Conservation (phyloP, 2,888 invertebrate species). For the Bugula neritina region DNA sequence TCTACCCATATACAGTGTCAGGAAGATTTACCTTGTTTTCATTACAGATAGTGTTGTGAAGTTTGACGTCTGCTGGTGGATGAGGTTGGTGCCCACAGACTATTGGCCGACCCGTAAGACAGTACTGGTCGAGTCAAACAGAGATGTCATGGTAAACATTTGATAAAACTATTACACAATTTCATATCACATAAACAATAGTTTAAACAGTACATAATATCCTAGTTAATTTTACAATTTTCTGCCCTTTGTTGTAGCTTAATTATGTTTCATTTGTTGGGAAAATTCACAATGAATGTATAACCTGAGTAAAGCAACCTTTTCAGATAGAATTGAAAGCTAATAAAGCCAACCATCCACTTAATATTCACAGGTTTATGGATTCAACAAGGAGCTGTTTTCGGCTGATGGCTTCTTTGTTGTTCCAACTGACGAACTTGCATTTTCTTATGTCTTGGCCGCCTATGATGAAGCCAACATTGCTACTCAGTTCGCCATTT, state of each 20-base stretch:
- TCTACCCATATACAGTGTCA: no score
- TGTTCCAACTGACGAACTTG: neutral
- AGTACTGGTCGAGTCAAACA: constrained; percentile 15
- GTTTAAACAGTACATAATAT: no score
- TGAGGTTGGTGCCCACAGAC: constrained; percentile 9
- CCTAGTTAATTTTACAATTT: no score
- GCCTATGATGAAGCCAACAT: constrained; percentile 21
- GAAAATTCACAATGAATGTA: no score
- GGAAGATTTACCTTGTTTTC: no score
- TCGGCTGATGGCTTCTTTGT: constrained; percentile 20
- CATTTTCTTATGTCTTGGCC: neutral
- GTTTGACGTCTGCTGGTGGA: constrained; percentile 24
- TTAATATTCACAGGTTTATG: constrained; percentile 16
- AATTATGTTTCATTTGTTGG: no score
- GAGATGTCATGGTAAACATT: constrained; percentile 20
- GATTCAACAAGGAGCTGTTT: constrained; percentile 13
- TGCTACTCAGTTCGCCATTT: constrained; percentile 22
- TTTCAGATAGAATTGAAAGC: no score
- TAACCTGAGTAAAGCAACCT: no score
- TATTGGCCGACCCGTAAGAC: constrained; percentile 12
- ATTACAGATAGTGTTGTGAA: constrained; percentile 2
- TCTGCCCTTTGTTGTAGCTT: no score
- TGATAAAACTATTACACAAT: neutral
- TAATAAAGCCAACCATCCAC: no score
- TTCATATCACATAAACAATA: no score